Evolutionary conservation across 2,888 invertebrate species (phyloP), one percentile per base, ranked within the genome.

Genomic region (Caenorhabditis drosophilae): DNA sequence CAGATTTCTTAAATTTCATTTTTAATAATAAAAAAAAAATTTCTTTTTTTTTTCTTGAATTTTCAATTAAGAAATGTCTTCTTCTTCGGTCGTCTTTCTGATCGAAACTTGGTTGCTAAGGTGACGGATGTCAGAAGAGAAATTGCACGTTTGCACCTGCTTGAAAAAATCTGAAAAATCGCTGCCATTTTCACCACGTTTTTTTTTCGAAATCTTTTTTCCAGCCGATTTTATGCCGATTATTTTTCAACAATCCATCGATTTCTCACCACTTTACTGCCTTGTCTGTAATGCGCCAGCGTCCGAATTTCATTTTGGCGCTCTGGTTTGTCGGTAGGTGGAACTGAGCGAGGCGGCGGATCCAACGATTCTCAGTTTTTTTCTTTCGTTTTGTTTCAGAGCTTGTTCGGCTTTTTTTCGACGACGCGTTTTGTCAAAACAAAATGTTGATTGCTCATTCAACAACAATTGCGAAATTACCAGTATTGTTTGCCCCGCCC

Each of bases 381-480:
- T 38, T 38, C n/a, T 38, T n/a, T 6, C 12, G n/a, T n/a, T 12
- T 12, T 11, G 4, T 52, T 59, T 11, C 53, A 60, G 60, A 41
- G 60, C 60, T 22, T 60, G 60, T 25, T 54, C 60, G 9, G 54
- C 60, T 18, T 60, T 60, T 46, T 60, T 60, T 50, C 54, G 60
- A 12, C 49, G 60, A 16, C 49, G 60, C 31, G 60, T 60, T 15
- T 45, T 60, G 18, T 60, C 60, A 4, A 41, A 49, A 18, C 48
- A 49, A 16, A 40, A 45, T 15, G 60, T 46, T 9, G 34, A 40
- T 18, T 60, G 60, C 35, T 31, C 42, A 45, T 50, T 50, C 55
- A 35, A 54, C 54, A 7, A 46, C 49, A 50, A 23, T n/a, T 42
- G 35, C 22, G n/a, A 35, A 18, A n/a, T 35, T 18, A 9, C 16